Base-by-base conservation (phyloP, 2,888 invertebrate genomes). In the Ctena decussata region DNA sequence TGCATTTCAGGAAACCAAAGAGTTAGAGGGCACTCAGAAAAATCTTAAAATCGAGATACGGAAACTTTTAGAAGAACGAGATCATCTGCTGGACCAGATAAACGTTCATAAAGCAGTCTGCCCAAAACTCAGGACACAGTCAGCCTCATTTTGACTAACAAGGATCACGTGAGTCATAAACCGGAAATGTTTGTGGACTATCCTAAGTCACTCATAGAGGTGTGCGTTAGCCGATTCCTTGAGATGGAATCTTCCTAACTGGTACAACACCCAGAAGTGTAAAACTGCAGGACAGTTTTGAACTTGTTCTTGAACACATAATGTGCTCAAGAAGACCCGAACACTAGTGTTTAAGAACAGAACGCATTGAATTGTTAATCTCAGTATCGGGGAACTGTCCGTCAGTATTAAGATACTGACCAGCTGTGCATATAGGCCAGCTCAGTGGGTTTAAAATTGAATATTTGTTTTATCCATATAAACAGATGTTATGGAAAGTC, bases 41-140 rank as follows among this genome's bases (percentile, higher is more conserved):
- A 73, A 75, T 11, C 77, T 91, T 15, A 87, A 86, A 70, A 77
- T 80, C 5, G 92, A 93, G 69, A 89, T 93, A 11, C 84, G 90
- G 53, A 84, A 86, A 30, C 87, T 94, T 32, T 53, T 87, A 8
- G 87, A 91, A 30, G 94, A 94, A 75, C 81, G 90, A 24, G 92
- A 93, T 37, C 85, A 90, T 0, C 89, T 94, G 39, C 81, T 87
- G 82, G 93, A 93, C 46, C 76, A 91, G 30, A 80, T 93, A 27
- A 87, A 89, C 41, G 80, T 93, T 8, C 93, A 93, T 69, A 82
- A 86, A 8, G 70, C 87, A 30, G 89, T 93, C 21, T 93, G 93
- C 75, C 92, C 92, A n/a, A 89, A 87, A 79, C 80, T 92, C 70
- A 77, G 85, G 35, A 83, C 82, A 35, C 53, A 39, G 44, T 39